Conservation (phyloP, 2,797 vertebrate species). For the Peromyscus nudipes region DNA sequence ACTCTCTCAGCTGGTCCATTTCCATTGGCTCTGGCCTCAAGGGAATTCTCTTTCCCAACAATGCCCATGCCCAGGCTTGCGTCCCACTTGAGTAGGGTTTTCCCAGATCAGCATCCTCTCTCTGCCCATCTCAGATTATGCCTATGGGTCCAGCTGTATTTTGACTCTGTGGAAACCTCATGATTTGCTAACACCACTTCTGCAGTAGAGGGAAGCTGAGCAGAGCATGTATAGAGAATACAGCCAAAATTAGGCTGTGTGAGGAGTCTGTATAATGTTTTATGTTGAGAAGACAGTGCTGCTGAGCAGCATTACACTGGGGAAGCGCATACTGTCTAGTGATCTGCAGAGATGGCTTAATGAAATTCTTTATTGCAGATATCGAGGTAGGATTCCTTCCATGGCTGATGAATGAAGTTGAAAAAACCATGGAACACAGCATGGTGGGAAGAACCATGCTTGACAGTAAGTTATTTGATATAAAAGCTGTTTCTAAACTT, state of each 20-base stretch:
- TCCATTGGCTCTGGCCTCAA: background rate
- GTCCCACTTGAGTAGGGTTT: background rate
- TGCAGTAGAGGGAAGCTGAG: background rate
- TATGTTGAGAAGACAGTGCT: background rate
- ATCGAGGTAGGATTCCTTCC: conserved; percentile 94
- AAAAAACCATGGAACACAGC: conserved; percentile 89
- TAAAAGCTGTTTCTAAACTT: background rate
- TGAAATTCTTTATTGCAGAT: conserved; percentile 88
- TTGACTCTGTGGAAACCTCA: background rate
- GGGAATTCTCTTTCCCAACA: background rate
- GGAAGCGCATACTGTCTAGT: background rate
- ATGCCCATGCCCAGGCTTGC: background rate
- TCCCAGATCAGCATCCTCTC: background rate
- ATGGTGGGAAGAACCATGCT: conserved; percentile 90
- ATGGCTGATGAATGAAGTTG: conserved; percentile 92
- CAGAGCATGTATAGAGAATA: conserved; percentile 52
- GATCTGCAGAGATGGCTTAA: conserved; percentile 56
- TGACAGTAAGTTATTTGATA: conserved; percentile 90
- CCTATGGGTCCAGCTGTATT: background rate
- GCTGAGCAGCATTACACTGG: conserved; percentile 33
- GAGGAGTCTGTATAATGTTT: conserved; percentile 68
- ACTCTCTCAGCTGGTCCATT: background rate
- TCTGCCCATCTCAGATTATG: background rate
- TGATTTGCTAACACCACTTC: conserved; percentile 10
- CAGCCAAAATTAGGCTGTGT: conserved; percentile 68